Evolutionary conservation across 2,888 invertebrate genomes (phyloP).

Genomic region (Diaphora mendica): DNA sequence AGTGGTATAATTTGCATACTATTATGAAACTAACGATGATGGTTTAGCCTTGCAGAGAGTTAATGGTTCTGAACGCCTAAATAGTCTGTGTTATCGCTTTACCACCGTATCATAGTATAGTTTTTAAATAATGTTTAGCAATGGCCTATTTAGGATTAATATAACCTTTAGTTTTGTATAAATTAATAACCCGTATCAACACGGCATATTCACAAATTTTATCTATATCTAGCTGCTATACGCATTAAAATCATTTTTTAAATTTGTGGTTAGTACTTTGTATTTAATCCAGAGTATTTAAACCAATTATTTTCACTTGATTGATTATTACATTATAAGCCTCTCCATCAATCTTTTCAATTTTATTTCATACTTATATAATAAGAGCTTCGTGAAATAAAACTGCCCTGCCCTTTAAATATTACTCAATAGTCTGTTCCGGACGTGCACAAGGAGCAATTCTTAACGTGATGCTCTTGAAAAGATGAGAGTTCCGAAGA

Average conservation of each 20-base stretch:
- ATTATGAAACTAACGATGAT: not conserved
- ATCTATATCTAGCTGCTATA: not conserved
- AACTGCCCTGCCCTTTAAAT: not conserved
- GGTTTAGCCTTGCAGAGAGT: not conserved
- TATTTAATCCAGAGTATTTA: not conserved
- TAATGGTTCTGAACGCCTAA: not conserved
- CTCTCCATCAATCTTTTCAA: not conserved
- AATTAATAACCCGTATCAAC: not conserved
- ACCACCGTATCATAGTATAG: not conserved
- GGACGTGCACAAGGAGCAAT: not conserved
- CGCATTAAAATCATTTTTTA: not conserved
- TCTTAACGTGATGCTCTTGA: not conserved
- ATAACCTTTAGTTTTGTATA: not conserved
- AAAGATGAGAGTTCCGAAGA: not conserved
- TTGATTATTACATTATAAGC: not conserved
- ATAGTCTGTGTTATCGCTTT: not conserved
- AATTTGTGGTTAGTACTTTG: not conserved
- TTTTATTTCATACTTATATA: too few species aligned
- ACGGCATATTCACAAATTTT: not conserved
- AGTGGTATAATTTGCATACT: not conserved
- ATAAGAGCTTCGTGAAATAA: not conserved
- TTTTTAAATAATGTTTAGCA: not conserved
- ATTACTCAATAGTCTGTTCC: conserved; percentile 3
- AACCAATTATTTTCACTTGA: not conserved
- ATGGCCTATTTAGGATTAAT: not conserved